These are phyloP conservation scores for Orthonevra nobilis DNA, from an alignment of 2,888 invertebrate species.

Conservation along the genomic window DNA sequence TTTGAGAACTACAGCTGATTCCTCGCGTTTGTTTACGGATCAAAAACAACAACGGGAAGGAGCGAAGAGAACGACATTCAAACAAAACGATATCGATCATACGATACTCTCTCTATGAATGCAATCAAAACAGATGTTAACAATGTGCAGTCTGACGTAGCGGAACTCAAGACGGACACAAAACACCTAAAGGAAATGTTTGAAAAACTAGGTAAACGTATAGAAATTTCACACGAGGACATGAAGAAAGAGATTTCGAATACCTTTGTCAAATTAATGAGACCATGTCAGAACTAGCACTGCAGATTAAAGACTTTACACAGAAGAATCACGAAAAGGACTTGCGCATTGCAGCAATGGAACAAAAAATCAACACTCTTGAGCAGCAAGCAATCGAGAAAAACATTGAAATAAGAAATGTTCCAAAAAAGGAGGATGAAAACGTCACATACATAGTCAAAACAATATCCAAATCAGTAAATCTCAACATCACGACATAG, in stretches of 20 bases:
- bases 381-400: neutral
- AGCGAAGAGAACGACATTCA: too few species aligned
- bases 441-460: neutral
- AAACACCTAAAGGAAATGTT: neutral
- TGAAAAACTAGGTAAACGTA: neutral
- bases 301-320: slow-evolving; percentile 3
- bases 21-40: too few species aligned
- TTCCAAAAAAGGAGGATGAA: slow-evolving; percentile 1
- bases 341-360: neutral
- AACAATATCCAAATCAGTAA: neutral
- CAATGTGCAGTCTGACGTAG: neutral
- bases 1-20: too few species aligned
- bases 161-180: too few species aligned
- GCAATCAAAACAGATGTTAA: neutral
- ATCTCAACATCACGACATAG: neutral
- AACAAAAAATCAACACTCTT: neutral
- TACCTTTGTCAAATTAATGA: neutral
- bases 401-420: too few species aligned
- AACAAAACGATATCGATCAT: too few species aligned
- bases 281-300: neutral
- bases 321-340: neutral
- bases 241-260: too few species aligned
- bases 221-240: too few species aligned
- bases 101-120: neutral
- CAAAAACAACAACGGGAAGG: too few species aligned